A percentile compares a stretch with the other conserved stretches of the same genome.
These are phyloP conservation scores for Philotrypesis tridentata DNA, from an alignment of 1,140 invertebrate genomes.

Conservation along the genomic window DNA sequence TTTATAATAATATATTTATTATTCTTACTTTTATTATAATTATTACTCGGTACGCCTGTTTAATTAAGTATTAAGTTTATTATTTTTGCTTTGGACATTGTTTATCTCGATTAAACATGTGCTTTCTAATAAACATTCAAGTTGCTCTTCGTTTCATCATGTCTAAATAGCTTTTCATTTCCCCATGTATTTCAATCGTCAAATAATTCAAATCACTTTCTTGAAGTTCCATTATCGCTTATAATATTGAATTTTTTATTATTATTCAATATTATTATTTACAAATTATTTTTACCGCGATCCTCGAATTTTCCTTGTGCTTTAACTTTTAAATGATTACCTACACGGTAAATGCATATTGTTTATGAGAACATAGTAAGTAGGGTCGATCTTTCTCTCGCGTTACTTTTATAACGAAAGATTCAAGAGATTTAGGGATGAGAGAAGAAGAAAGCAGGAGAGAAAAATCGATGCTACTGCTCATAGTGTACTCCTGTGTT, in stretches of 20 bases:
- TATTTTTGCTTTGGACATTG: constrained; percentile 43
- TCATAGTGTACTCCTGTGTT: neutral
- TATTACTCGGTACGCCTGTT: constrained; percentile 37
- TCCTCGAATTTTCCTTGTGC: constrained; percentile 53
- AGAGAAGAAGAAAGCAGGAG: neutral
- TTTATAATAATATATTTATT: constrained; percentile 54
- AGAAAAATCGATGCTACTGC: constrained; percentile 34
- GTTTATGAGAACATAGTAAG: constrained; percentile 20
- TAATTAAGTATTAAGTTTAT: constrained; percentile 40
- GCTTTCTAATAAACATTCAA: constrained; percentile 33
- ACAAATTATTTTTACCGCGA: constrained; percentile 30
- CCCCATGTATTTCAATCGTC: constrained; percentile 14
- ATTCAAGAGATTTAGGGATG: constrained; percentile 2
- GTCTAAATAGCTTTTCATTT: constrained; percentile 27
- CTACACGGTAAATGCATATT: constrained; percentile 47
- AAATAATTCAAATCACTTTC: constrained; percentile 47
- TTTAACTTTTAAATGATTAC: constrained; percentile 40
- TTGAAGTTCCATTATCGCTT: constrained; percentile 54
- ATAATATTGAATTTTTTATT: constrained; percentile 21
- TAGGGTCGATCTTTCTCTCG: constrained; percentile 19
- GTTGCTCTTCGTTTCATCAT: constrained; percentile 1
- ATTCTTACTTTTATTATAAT: constrained; percentile 47
- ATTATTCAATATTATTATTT: constrained; percentile 44
- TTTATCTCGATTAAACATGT: constrained; percentile 35
- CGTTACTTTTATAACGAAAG: constrained; percentile 15